A percentile compares a stretch with the other conserved stretches of the same genome.
Conservation (phyloP, 2,888 invertebrate species). For the Baronia brevicornis region DNA sequence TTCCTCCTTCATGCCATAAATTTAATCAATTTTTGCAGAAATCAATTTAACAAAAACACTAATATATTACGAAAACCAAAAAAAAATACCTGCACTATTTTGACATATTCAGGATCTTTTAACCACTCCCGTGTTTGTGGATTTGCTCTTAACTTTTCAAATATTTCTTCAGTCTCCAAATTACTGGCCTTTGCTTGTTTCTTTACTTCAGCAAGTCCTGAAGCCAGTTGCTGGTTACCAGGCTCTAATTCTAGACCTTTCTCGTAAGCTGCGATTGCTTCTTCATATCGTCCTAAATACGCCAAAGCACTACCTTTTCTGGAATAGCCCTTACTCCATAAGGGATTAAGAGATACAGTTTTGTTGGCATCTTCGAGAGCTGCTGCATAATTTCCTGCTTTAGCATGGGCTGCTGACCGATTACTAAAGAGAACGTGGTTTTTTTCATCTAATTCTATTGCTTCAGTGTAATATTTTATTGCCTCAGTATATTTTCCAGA, state of each 20-base stretch:
- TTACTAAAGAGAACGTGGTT: constrained; percentile 95
- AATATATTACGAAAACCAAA: neutral
- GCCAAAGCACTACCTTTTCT: constrained; percentile 91
- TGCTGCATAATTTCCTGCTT: constrained; percentile 81
- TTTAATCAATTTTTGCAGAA: too few relatives aligned
- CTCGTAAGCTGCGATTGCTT: constrained; percentile 86
- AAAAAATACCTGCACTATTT: constrained; percentile 69
- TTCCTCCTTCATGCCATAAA: too few relatives aligned
- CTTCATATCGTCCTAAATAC: constrained; percentile 82
- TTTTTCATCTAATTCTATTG: constrained; percentile 83
- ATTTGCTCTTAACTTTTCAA: constrained; percentile 78
- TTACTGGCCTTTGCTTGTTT: constrained; percentile 38
- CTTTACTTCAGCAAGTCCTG: constrained; percentile 79
- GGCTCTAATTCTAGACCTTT: constrained; percentile 82
- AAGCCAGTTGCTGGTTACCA: constrained; percentile 80
- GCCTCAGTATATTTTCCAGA: constrained; percentile 87
- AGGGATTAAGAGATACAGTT: constrained; percentile 85
- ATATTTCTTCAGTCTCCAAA: constrained; percentile 44
- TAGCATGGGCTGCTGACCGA: constrained; percentile 92
- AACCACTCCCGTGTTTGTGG: constrained; percentile 82
- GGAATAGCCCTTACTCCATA: constrained; percentile 93
- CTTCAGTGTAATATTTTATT: constrained; percentile 85
- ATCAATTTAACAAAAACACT: too few relatives aligned
- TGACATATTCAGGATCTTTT: constrained; percentile 83
- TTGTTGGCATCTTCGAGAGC: constrained; percentile 91